Percentiles rank a stretch among this genome's conserved stretches.
These are phyloP conservation scores for Amphimedon queenslandica DNA, from an alignment of 37 sponge, comb jelly and placozoan species.

Conservation along the genomic window DNA sequence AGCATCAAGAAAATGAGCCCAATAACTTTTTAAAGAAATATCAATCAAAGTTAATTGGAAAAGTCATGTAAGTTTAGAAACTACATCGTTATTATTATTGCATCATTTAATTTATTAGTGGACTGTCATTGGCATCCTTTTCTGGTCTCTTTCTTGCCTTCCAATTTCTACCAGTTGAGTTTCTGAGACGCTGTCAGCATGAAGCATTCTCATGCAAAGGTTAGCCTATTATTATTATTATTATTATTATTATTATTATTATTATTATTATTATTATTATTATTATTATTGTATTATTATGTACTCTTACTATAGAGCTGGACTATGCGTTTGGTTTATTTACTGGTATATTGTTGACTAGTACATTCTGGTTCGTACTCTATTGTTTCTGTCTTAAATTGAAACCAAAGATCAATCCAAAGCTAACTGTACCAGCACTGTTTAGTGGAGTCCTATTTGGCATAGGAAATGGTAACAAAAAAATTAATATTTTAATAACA, in stretches of 20 bases:
- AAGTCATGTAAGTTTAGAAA: too few relatives aligned
- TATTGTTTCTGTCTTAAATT: not conserved
- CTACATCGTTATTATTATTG: too few relatives aligned
- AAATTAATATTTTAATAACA: too few relatives aligned
- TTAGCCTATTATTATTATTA: not conserved
- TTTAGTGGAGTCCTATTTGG: not conserved
- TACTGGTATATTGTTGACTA: not conserved
- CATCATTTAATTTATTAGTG: not conserved
- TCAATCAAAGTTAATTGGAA: too few relatives aligned
- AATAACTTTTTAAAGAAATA: too few relatives aligned
- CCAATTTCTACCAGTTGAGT: constrained; percentile 3
- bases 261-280: not conserved
- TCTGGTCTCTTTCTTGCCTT: not conserved
- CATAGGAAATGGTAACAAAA: not conserved
- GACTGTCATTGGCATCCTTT: not conserved
- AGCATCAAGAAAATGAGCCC: too few relatives aligned
- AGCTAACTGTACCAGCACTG: not conserved
- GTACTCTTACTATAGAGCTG: not conserved
- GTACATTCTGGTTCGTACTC: not conserved
- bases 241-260: not conserved
- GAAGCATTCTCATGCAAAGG: not conserved
- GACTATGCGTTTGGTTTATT: not conserved
- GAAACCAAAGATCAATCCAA: not conserved
- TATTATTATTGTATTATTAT: not conserved
- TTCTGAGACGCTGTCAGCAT: not conserved